Conservation (phyloP, 2,797 vertebrate genomes). For the Phylloscopus collybita region DNA sequence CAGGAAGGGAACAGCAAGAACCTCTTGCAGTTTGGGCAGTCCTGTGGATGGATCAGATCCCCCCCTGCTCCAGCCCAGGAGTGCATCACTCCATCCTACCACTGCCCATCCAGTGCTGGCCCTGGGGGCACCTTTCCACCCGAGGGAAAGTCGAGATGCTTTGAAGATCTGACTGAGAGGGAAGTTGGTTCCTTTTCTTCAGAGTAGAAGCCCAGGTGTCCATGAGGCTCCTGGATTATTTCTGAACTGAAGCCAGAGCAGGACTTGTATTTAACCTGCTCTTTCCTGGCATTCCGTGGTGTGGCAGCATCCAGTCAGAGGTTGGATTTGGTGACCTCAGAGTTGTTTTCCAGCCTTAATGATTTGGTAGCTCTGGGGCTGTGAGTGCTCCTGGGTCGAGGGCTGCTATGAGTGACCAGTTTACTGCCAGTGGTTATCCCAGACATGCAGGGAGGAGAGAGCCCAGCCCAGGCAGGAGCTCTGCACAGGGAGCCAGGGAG, state of each 20-base stretch:
- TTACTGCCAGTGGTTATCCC: not conserved
- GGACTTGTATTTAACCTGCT: not conserved
- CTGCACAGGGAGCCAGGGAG: not conserved
- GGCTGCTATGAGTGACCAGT: not conserved
- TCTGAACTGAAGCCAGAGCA: not conserved
- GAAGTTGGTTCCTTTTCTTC: not conserved
- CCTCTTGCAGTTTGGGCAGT: not conserved
- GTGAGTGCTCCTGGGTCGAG: not conserved
- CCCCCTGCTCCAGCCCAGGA: not conserved
- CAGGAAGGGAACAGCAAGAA: not conserved
- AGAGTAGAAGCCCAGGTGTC: not conserved
- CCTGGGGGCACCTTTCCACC: not conserved
- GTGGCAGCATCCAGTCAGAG: not conserved
- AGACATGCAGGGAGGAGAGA: accelerated
- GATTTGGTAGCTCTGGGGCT: not conserved
- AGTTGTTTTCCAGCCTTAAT: not conserved
- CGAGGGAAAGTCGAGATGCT: not conserved
- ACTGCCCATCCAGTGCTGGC: accelerated
- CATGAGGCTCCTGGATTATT: accelerated
- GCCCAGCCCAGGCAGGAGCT: not conserved
- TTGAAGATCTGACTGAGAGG: not conserved
- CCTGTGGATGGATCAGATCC: not conserved
- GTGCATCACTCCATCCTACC: not conserved
- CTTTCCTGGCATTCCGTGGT: not conserved
- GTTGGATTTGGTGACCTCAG: not conserved